Conservation (phyloP, 2,888 invertebrate genomes). For the Pterobdella sp. region DNA sequence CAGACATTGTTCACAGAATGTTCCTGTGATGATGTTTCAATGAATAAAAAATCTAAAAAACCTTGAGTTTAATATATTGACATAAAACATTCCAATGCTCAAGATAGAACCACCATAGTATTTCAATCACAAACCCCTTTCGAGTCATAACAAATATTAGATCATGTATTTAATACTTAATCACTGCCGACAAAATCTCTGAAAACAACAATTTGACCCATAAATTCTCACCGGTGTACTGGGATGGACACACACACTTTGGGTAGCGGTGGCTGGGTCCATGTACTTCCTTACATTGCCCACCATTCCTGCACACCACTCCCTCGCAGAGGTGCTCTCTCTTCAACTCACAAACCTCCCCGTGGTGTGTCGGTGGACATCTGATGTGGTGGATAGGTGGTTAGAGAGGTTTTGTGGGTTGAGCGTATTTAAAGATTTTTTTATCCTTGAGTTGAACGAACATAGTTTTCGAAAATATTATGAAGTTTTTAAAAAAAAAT, state of each 20-base stretch:
- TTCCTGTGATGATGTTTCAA: conserved; percentile 12
- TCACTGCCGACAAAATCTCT: background rate
- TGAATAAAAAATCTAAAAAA: no score
- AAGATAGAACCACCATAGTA: no score
- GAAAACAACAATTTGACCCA: background rate
- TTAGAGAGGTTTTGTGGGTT: background rate
- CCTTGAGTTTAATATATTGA: no score
- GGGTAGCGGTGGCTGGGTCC: background rate
- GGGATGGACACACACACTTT: conserved; percentile 26
- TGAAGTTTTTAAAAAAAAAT: no score
- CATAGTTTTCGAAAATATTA: no score
- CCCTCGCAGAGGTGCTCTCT: conserved; percentile 17
- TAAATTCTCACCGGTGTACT: conserved; percentile 28
- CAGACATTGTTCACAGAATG: conserved; percentile 10
- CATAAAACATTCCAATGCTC: no score
- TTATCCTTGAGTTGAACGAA: no score
- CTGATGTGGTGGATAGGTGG: background rate
- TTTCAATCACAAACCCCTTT: no score
- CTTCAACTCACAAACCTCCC: conserved; percentile 23
- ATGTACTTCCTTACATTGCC: conserved; percentile 10
- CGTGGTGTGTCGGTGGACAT: conserved; percentile 21
- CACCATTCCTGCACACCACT: conserved; percentile 26
- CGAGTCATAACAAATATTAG: background rate
- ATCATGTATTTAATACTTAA: background rate
- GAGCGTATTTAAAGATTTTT: no score